Evolutionary conservation across 1,140 invertebrate genomes (phyloP).

Genomic region (Drosophila miranda): DNA sequence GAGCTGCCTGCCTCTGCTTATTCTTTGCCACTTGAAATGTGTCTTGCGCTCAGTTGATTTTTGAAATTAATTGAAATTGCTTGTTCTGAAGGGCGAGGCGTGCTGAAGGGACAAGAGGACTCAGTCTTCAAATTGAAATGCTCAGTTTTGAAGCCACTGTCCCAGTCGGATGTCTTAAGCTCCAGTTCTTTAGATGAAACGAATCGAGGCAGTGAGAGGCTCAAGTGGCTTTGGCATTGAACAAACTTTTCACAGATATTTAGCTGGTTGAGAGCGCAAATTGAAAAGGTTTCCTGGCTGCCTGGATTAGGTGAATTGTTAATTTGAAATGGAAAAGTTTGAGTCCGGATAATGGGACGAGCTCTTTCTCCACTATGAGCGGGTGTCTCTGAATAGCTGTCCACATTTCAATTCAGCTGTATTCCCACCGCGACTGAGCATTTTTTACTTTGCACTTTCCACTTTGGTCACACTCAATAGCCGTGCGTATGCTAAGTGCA

Average conservation of each 20-base stretch:
- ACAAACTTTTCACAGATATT: slow-evolving; percentile 33
- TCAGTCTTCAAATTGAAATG: slow-evolving; percentile 65
- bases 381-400: background rate
- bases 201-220: background rate
- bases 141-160: slow-evolving; percentile 48
- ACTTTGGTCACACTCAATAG: slow-evolving; percentile 25
- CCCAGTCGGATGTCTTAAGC: background rate
- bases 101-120: background rate
- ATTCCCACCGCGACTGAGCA: slow-evolving; percentile 7
- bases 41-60: slow-evolving; percentile 65
- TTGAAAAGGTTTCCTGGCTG: slow-evolving; percentile 32
- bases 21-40: slow-evolving; percentile 35
- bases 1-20: slow-evolving; percentile 13
- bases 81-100: slow-evolving; percentile 28
- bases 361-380: background rate
- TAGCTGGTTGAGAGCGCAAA: slow-evolving; percentile 39
- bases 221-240: slow-evolving; percentile 13
- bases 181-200: slow-evolving; percentile 22
- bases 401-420: slow-evolving; percentile 17
- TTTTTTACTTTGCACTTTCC: slow-evolving; percentile 18
- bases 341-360: background rate
- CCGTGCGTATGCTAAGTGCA: slow-evolving; percentile 4
- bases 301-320: slow-evolving; percentile 40
- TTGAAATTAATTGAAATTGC: slow-evolving; percentile 77
- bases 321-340: slow-evolving; percentile 22